These are phyloP conservation scores for Mirza zaza DNA, from an alignment of 2,113 vertebrate genomes.

Conservation along the genomic window DNA sequence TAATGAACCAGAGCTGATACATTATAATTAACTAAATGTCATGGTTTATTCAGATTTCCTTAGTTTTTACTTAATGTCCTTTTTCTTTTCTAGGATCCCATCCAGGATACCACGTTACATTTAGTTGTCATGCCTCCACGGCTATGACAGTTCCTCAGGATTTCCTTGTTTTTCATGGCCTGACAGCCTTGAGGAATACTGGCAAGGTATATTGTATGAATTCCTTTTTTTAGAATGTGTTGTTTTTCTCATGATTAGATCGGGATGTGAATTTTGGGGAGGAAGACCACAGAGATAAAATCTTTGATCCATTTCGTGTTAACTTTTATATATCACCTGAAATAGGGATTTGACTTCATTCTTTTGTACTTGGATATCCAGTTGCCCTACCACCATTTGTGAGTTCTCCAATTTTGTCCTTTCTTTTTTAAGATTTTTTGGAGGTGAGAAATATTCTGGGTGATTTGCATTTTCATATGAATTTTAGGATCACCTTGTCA, in stretches of 20 bases:
- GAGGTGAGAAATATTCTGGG: background rate
- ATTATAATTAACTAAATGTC: background rate
- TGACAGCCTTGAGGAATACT: background rate
- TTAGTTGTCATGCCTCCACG: background rate
- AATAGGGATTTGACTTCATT: background rate
- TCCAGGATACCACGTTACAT: background rate
- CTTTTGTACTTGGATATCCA: background rate
- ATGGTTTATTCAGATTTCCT: background rate
- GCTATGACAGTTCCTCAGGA: background rate
- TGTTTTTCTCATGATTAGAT: background rate
- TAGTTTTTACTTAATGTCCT: background rate
- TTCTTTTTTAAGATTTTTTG: background rate
- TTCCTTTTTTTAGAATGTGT: background rate
- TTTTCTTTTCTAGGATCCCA: background rate
- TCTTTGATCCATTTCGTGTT: background rate
- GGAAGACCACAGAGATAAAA: background rate
- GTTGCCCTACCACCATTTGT: background rate
- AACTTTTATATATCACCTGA: background rate
- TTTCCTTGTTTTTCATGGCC: background rate
- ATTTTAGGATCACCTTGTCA: background rate
- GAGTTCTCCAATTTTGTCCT: background rate
- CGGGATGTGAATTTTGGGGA: background rate
- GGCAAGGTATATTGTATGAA: background rate
- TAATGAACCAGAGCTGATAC: background rate
- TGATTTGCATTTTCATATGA: slow-evolving; percentile 65